Base-by-base conservation (phyloP, 2,888 invertebrate species). In the Athripsodes cinereus region DNA sequence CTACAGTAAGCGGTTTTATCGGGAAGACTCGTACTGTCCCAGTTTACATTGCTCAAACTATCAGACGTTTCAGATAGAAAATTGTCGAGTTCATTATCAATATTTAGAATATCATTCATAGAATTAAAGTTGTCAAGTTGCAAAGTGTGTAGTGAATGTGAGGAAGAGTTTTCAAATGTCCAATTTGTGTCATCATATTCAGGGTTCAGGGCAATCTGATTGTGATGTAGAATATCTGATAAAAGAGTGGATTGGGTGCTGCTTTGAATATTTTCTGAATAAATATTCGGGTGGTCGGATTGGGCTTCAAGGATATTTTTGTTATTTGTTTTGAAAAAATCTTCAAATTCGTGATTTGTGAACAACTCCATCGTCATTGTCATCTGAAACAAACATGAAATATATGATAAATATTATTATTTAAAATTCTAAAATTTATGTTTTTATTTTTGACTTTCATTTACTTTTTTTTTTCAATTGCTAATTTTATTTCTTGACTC, bases 1-100 rank as follows among this genome's bases (percentile, higher is more conserved):
- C 76, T 81, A 64, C 82, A 82, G 16, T 81, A 71, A 2, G 80
- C 76, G 1, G 82, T 82, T 53, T 77, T 75, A 52, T 81, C 80
- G 0, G 82, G 81, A n/a, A 76, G 67, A 20, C 69, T 68, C 1
- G 67, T 62, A 22, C 69, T 68, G 69, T 70, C 72, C 22, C 79
- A 63, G 3, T 52, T 20, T 3, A 53, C 35, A 31, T 63, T 56
- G 21, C 34, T 44, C 20, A 26, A 49, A 11, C 22, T 26, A 1
- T 53, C 26, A 11, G 59, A 26, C 1, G 57, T 50, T 58, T 63
- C 63, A 2, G 57, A 58, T 31, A 61, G 31, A 18, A 58, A 58
- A 46, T 53, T 58, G 22, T 63, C 63, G 22, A 63, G 40, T 44
- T 61, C 63, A 22, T 56, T 48, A 22, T 61, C 58, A 18, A 63